Evolutionary conservation across 2,888 invertebrate genomes (phyloP).

Genomic region (Lasioglossum calceatum): DNA sequence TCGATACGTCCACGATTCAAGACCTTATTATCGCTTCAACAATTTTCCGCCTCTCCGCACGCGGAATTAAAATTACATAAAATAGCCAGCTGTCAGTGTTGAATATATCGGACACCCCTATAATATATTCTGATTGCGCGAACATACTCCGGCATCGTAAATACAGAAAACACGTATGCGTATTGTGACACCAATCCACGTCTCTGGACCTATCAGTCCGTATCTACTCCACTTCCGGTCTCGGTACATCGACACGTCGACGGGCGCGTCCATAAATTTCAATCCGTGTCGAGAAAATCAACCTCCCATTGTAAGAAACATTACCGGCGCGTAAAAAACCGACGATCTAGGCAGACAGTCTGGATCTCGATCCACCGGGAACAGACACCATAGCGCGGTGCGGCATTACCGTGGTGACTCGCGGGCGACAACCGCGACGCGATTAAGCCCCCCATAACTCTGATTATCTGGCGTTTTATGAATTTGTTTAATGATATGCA

Average conservation of each 20-base stretch:
- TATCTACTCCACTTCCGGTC: neutral
- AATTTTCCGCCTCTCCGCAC: neutral
- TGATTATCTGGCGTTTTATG: conserved; percentile 41
- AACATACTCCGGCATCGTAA: neutral
- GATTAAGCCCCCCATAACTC: conserved; percentile 18
- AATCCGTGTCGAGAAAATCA: conserved; percentile 12
- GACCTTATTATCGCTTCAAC: neutral
- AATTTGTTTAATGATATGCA: conserved; percentile 57
- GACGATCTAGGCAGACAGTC: neutral
- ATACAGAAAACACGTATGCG: neutral
- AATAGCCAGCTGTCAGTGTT: neutral
- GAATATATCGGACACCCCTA: neutral
- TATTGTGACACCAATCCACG: conserved; percentile 3
- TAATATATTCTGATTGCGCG: conserved; percentile 9
- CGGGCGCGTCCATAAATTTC: conserved; percentile 4
- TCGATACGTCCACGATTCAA: neutral
- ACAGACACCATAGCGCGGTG: neutral
- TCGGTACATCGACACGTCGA: neutral
- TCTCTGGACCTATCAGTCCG: neutral
- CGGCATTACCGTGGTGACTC: neutral
- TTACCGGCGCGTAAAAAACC: neutral
- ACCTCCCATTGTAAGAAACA: conserved; percentile 3
- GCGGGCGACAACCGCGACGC: conserved; percentile 13
- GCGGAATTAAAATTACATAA: neutral
- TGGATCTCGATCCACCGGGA: neutral